A percentile compares a stretch with the other conserved stretches of the same genome.
Evolutionary conservation across 2,888 invertebrate species (phyloP).

Genomic region (Xestia ashworthii): DNA sequence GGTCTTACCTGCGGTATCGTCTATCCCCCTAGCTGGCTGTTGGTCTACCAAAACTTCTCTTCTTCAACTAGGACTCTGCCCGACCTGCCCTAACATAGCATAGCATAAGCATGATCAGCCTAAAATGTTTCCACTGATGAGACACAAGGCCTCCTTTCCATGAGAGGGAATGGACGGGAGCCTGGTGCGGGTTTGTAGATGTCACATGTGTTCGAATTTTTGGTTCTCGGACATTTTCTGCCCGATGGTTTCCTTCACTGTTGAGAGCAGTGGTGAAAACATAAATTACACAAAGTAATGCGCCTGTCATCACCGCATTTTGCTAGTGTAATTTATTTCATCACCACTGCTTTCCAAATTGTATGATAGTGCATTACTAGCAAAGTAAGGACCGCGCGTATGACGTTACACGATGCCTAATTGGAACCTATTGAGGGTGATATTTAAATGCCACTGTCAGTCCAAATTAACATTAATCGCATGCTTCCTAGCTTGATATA

Average conservation of each 20-base stretch:
- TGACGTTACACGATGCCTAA: conserved; percentile 14
- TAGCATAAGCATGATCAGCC: too few species aligned
- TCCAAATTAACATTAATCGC: conserved; percentile 32
- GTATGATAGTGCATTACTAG: background rate
- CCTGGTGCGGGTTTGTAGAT: too few species aligned
- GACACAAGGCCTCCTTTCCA: too few species aligned
- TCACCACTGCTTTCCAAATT: background rate
- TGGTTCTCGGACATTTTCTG: too few species aligned
- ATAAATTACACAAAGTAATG: too few species aligned
- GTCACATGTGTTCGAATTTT: too few species aligned
- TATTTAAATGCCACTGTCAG: conserved; percentile 33
- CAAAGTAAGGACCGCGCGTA: conserved; percentile 10
- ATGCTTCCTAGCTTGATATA: conserved; percentile 34
- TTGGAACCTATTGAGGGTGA: conserved; percentile 4
- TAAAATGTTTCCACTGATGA: too few species aligned
- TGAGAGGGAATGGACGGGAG: too few species aligned
- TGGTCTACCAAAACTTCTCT: background rate
- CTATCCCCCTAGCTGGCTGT: background rate
- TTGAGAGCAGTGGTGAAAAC: too few species aligned
- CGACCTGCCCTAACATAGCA: too few species aligned
- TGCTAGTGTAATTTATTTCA: too few species aligned
- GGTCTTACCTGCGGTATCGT: background rate
- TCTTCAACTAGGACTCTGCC: background rate
- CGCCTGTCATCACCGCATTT: background rate
- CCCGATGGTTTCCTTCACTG: too few species aligned